A percentile compares a stretch with the other conserved stretches of the same genome.
Evolutionary conservation across 1,140 invertebrate species (phyloP).

Genomic region (Trypoxylus dichotomus): DNA sequence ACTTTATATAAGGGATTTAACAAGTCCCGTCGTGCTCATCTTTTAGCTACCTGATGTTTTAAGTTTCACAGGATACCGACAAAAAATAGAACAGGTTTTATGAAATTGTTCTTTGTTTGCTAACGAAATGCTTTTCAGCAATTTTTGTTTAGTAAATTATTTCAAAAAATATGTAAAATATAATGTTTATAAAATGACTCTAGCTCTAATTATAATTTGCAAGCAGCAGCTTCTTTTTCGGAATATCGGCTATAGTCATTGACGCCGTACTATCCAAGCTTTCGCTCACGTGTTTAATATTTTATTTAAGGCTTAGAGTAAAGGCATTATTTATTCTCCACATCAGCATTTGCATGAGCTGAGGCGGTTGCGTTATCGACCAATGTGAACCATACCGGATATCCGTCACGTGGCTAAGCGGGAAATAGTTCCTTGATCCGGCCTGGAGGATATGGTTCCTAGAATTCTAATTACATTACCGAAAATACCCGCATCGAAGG

Average conservation of each 20-base stretch:
- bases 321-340: slow-evolving; percentile 15
- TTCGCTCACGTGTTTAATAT: not conserved
- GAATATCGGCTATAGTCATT: too few relatives aligned
- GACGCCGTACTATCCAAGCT: not conserved
- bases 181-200: not conserved
- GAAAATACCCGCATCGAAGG: not conserved
- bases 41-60: not conserved
- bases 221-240: not conserved
- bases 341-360: not conserved
- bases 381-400: not conserved
- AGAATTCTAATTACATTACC: not conserved
- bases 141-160: too few relatives aligned
- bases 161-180: not conserved
- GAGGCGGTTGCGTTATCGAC: slow-evolving; percentile 12
- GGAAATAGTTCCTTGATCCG: slow-evolving; percentile 18
- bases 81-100: not conserved
- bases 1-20: not conserved
- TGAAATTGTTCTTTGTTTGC: too few relatives aligned
- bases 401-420: slow-evolving; percentile 15
- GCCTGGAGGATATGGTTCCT: not conserved
- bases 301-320: not conserved
- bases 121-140: too few relatives aligned
- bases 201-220: not conserved
- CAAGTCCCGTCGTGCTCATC: not conserved
- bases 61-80: not conserved